Evolutionary conservation across 2,113 vertebrate genomes (phyloP).

Genomic region (Notarius quadriscutis): DNA sequence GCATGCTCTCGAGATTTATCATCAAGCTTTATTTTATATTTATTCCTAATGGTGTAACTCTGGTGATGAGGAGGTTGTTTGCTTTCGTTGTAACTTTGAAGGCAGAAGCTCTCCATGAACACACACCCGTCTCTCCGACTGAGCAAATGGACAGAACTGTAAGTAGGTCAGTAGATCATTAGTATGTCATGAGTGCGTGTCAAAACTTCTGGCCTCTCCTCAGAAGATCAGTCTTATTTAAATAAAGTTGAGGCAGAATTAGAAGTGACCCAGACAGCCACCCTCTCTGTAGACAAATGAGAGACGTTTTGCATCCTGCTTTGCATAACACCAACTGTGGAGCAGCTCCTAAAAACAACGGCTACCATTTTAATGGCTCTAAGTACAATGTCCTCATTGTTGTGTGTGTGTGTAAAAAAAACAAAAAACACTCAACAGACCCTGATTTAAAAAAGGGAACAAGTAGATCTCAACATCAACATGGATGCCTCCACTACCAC

Average conservation of each 20-base stretch:
- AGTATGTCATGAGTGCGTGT: constrained; percentile 25
- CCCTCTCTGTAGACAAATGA: neutral
- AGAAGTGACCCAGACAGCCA: neutral
- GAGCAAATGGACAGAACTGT: constrained; percentile 47
- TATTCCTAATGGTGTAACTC: neutral
- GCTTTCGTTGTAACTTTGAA: neutral
- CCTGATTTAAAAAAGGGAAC: neutral
- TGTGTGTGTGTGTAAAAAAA: too few species aligned
- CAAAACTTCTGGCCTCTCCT: neutral
- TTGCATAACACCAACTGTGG: constrained; percentile 49
- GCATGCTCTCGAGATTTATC: too few species aligned
- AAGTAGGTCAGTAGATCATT: neutral
- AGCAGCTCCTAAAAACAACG: neutral
- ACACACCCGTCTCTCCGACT: constrained; percentile 10
- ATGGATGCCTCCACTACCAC: too few species aligned
- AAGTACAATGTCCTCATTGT: neutral
- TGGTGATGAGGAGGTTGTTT: neutral
- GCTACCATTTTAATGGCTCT: neutral
- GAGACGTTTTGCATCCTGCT: constrained; percentile 48
- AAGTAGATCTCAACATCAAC: neutral
- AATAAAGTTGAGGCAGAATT: neutral
- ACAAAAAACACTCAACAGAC: neutral
- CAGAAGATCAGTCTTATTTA: neutral
- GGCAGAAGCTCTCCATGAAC: neutral
- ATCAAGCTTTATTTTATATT: too few species aligned